phyloP scores from a whole-genome alignment of 2,888 invertebrate genomes.

The Drosophila silvestris region DNA sequence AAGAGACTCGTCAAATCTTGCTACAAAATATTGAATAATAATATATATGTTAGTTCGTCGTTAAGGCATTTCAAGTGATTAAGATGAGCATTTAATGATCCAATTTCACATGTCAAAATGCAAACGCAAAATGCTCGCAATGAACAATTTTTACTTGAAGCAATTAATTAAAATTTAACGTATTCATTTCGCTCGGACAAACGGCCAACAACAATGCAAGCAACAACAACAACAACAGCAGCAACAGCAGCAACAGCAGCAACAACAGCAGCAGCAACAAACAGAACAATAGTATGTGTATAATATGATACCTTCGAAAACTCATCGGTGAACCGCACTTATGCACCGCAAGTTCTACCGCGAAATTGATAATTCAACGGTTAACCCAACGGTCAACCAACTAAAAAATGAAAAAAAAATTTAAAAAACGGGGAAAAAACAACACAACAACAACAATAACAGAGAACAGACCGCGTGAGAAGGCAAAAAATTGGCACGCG shows the following conservation, averaged over 20 bases:
- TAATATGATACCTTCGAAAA: conserved; percentile 81
- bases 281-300: conserved; percentile 28
- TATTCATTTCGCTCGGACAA: conserved; percentile 67
- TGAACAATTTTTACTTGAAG: conserved; percentile 72
- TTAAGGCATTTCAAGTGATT: conserved; percentile 6
- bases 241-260: conserved; percentile 23
- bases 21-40: background rate
- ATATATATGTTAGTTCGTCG: conserved; percentile 12
- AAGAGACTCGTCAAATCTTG: background rate
- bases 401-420: conserved; percentile 52
- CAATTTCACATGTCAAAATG: conserved; percentile 69
- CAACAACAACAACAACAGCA: conserved; percentile 40
- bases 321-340: conserved; percentile 84
- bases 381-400: conserved; percentile 77
- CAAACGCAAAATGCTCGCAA: conserved; percentile 44
- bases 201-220: conserved; percentile 27
- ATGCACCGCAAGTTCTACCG: conserved; percentile 84
- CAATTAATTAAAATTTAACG: conserved; percentile 78
- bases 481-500: conserved; percentile 43
- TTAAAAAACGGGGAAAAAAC: conserved; percentile 30
- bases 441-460: conserved; percentile 30
- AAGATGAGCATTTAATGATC: conserved; percentile 39
- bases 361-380: conserved; percentile 85
- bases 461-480: conserved; percentile 41
- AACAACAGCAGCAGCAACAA: conserved; percentile 14